phyloP scores from a whole-genome alignment of 2,888 invertebrate species.

The Phoronis australis region DNA sequence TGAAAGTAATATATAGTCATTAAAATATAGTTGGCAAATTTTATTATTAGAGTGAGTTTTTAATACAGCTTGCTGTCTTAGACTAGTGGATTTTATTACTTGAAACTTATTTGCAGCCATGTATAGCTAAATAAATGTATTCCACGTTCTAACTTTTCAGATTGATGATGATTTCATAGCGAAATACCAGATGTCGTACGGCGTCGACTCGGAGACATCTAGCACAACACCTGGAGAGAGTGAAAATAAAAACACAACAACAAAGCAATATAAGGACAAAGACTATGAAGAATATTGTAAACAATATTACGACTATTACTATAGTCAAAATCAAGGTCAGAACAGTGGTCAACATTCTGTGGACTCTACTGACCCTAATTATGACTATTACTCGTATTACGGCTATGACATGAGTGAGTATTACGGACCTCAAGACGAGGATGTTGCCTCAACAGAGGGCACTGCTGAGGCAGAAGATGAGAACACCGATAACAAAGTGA shows the following conservation, averaged over 20 bases:
- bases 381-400: background rate
- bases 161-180: slow-evolving; percentile 96
- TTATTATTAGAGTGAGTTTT: too few relatives aligned
- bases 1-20: too few relatives aligned
- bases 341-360: slow-evolving; percentile 1
- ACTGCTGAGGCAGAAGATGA: background rate
- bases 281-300: slow-evolving; percentile 16
- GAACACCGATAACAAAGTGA: background rate
- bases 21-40: too few relatives aligned
- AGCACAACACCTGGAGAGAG: too few relatives aligned
- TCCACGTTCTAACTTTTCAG: too few relatives aligned
- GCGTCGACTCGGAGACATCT: slow-evolving; percentile 16
- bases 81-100: too few relatives aligned
- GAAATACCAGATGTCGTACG: slow-evolving; percentile 88
- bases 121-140: too few relatives aligned
- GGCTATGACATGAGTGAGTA: slow-evolving; percentile 3
- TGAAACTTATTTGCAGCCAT: too few relatives aligned
- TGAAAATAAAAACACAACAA: background rate
- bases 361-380: slow-evolving; percentile 1
- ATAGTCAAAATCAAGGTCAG: slow-evolving; percentile 13
- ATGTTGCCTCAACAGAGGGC: background rate
- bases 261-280: too few relatives aligned
- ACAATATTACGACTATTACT: slow-evolving; percentile 23
- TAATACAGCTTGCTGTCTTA: too few relatives aligned
- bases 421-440: slow-evolving; percentile 1